Evolutionary conservation across 2,888 invertebrate genomes (phyloP), one percentile per base, ranked within the genome.

Genomic region (Graphium colonna): DNA sequence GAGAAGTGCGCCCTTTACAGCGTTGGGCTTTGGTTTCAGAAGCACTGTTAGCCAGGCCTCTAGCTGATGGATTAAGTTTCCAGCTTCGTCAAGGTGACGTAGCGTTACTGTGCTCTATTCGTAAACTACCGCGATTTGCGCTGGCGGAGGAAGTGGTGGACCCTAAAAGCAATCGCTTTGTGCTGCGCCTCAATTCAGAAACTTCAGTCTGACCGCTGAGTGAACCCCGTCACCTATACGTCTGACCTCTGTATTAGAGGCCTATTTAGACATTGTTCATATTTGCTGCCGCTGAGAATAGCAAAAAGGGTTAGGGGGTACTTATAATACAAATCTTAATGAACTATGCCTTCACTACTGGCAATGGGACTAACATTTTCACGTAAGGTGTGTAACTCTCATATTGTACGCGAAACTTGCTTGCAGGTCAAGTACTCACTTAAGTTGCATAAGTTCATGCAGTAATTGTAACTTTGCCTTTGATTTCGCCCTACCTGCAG

Each of bases 21-120:
- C 95, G 97, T 36, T 99, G 99, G 99, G 96, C 98, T 1, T 91
- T 98, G 44, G 95, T 98, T 61, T 98, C 98, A 63, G 98, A 98
- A 68, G 96, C 96, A 67, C 91, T 97, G 21, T 92, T 98, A 0
- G 97, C 98, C 0, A 90, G 98, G 5, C 95, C 97, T 0, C 91
- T 99, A 15, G 92, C 93, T 0, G 94, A 96, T 66, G 95, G 95
- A 51, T 93, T 95, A 43, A 93, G 95, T 54, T 99, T 99, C 85
- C 97, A 98, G 77, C 90, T 99, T 36, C 91, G 98, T 17, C 97
- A 98, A 79, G 96, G 95, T 60, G 98, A 98, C 75, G 94, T 99
- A 18, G 97, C 97, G 0, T 91, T 99, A 1, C 90, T 98, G 64
- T 97, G 98, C 73, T 93, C 94, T 10, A 93, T 98, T 50, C 92